A percentile compares a stretch with the other conserved stretches of the same genome.
Evolutionary conservation across 1,140 invertebrate genomes (phyloP).

Genomic region (Drosophila sucinea): DNA sequence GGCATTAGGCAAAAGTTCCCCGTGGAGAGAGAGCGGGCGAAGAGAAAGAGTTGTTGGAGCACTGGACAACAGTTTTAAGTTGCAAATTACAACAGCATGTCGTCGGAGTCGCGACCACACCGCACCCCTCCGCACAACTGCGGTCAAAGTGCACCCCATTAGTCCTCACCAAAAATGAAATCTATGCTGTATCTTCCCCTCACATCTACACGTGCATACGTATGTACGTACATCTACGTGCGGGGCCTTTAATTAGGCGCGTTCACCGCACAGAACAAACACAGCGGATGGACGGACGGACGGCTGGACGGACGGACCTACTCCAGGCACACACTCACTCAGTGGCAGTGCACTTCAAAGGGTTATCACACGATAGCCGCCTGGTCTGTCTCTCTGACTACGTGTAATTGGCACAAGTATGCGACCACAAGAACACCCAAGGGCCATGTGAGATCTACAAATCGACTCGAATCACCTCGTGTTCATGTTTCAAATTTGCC

Average conservation of each 20-base stretch:
- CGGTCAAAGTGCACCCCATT: slow-evolving; percentile 67
- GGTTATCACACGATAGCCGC: slow-evolving; percentile 53
- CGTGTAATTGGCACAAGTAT: slow-evolving; percentile 69
- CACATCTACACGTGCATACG: background rate
- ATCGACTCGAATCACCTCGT: background rate
- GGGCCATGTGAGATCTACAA: slow-evolving; percentile 21
- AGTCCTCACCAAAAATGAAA: slow-evolving; percentile 74
- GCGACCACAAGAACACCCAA: slow-evolving; percentile 56
- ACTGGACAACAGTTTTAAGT: slow-evolving; percentile 62
- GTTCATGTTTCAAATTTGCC: background rate
- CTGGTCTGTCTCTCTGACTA: slow-evolving; percentile 6
- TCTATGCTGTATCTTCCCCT: slow-evolving; percentile 45
- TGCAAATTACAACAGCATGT: slow-evolving; percentile 60
- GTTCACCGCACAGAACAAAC: slow-evolving; percentile 35
- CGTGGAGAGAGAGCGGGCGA: background rate
- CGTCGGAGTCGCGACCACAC: slow-evolving; percentile 27
- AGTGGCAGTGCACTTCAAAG: slow-evolving; percentile 57
- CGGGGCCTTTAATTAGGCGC: slow-evolving; percentile 71
- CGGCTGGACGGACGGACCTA: background rate
- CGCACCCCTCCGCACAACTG: slow-evolving; percentile 4
- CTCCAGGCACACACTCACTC: slow-evolving; percentile 18
- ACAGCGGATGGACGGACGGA: slow-evolving; percentile 1
- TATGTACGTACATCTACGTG: slow-evolving; percentile 56
- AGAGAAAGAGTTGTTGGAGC: background rate
- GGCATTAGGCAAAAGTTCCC: slow-evolving; percentile 35